Percentiles rank a stretch among this genome's conserved stretches.
phyloP scores from a whole-genome alignment of 2,113 vertebrate genomes.

The Platichthys flesus region DNA sequence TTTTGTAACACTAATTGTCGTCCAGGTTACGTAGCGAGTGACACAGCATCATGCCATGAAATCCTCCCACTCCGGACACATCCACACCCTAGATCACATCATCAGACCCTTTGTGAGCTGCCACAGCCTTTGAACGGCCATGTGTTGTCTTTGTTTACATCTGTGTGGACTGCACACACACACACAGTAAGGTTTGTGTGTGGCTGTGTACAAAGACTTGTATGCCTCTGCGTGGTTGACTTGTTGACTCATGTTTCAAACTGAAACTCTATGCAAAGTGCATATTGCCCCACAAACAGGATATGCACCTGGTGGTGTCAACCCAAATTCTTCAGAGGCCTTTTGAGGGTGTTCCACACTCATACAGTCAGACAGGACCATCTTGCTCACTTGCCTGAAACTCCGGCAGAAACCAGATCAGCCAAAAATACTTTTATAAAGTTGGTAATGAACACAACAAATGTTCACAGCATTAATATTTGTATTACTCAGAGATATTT shows the following conservation, averaged over 20 bases:
- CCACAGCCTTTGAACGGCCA: neutral
- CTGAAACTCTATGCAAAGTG: constrained; percentile 65
- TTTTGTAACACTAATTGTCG: neutral
- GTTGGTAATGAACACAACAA: neutral
- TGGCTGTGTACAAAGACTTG: constrained; percentile 27
- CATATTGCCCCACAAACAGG: constrained; percentile 64
- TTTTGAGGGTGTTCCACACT: constrained; percentile 44
- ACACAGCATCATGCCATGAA: constrained; percentile 6
- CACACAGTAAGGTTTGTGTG: constrained; percentile 18
- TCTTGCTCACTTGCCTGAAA: constrained; percentile 44
- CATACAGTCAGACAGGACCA: constrained; percentile 45
- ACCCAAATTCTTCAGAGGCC: constrained; percentile 54
- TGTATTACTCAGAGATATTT: neutral
- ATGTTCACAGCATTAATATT: neutral
- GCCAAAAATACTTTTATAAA: neutral
- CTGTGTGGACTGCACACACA: constrained; percentile 6
- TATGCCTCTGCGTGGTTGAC: constrained; percentile 34
- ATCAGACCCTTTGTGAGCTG: constrained; percentile 12
- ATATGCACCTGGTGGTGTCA: constrained; percentile 70
- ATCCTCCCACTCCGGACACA: neutral
- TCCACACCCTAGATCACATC: constrained; percentile 6
- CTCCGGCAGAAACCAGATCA: constrained; percentile 26
- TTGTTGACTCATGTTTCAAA: constrained; percentile 65
- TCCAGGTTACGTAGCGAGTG: neutral
- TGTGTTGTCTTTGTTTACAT: constrained; percentile 44